These are phyloP conservation scores for Pterois miles DNA, from an alignment of 2,797 vertebrate species.

Conservation along the genomic window DNA sequence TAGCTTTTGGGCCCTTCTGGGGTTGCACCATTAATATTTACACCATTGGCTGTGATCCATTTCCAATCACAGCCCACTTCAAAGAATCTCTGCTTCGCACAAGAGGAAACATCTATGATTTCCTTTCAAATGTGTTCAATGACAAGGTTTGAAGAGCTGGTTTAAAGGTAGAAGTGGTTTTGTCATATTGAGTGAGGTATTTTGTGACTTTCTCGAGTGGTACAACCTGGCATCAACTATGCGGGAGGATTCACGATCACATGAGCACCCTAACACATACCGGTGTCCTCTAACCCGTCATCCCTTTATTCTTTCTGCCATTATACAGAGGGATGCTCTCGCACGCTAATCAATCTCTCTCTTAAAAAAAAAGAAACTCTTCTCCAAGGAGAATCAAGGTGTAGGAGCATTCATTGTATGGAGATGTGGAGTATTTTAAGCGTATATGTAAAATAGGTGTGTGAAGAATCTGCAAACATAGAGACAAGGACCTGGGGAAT, in stretches of 20 bases:
- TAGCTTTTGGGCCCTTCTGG: not conserved
- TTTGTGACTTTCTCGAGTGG: not conserved
- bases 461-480: slow-evolving; percentile 15
- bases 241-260: not conserved
- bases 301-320: slow-evolving; percentile 4
- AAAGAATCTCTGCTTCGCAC: not conserved
- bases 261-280: not conserved
- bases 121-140: slow-evolving; percentile 7
- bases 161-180: not conserved
- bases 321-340: not conserved
- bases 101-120: not conserved
- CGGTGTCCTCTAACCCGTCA: not conserved
- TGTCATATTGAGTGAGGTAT: not conserved
- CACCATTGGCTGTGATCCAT: not conserved
- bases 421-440: slow-evolving; percentile 23
- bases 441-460: slow-evolving; percentile 25
- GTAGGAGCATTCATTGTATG: slow-evolving; percentile 17
- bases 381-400: slow-evolving; percentile 48
- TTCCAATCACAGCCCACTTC: not conserved
- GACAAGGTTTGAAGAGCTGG: not conserved
- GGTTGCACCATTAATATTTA: not conserved
- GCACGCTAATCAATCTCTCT: slow-evolving; percentile 26
- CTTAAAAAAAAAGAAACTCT: not conserved
- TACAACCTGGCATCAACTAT: not conserved
- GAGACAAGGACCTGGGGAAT: slow-evolving; percentile 14